These are phyloP conservation scores for Conus betulinus DNA, from an alignment of 1,140 invertebrate genomes.

Conservation along the genomic window DNA sequence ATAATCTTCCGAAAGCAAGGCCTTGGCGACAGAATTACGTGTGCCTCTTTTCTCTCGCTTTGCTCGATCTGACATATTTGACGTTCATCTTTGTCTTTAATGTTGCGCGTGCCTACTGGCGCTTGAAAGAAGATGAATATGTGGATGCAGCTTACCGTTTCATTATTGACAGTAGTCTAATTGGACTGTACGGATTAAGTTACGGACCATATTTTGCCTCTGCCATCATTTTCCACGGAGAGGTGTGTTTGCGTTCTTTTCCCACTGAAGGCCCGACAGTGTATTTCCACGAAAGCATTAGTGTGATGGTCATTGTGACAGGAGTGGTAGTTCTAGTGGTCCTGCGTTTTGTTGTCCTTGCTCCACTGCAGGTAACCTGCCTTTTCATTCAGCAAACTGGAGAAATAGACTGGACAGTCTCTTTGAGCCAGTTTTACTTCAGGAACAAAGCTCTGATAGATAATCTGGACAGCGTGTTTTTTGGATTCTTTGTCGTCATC, in stretches of 20 bases:
- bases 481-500: too few species aligned
- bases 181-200: not conserved
- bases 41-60: not conserved
- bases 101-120: not conserved
- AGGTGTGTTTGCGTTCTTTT: not conserved
- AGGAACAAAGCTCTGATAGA: not conserved
- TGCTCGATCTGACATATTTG: not conserved
- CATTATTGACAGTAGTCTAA: not conserved
- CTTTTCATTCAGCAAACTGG: not conserved
- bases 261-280: not conserved
- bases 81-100: not conserved
- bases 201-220: not conserved
- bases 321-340: not conserved
- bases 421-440: not conserved
- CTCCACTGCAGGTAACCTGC: not conserved
- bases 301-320: not conserved
- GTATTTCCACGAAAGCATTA: not conserved
- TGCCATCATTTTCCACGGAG: not conserved
- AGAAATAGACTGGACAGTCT: not conserved
- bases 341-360: not conserved
- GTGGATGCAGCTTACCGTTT: not conserved
- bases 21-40: not conserved
- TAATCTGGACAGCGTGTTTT: too few species aligned
- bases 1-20: constrained; percentile 2
- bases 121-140: not conserved